Percentiles rank a stretch among this genome's conserved stretches.
phyloP scores from a whole-genome alignment of 2,888 invertebrate species.

The Pollenia griseotomentosa region DNA sequence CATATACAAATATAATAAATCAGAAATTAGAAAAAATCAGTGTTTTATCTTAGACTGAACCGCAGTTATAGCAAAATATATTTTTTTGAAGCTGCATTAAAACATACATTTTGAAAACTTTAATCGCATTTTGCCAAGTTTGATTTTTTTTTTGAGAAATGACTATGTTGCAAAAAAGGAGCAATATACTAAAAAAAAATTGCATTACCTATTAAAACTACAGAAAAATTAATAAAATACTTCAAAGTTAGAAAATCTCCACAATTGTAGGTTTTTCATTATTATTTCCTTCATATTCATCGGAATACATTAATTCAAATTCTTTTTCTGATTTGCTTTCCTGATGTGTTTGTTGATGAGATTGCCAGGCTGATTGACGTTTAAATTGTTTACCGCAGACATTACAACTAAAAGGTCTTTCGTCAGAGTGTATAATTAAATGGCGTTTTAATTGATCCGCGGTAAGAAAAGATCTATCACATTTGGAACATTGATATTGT shows the following conservation, averaged over 20 bases:
- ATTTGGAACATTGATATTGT: constrained; percentile 80
- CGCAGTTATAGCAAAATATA: too few relatives aligned
- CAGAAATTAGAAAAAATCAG: too few relatives aligned
- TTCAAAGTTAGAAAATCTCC: constrained; percentile 29
- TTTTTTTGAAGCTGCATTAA: too few relatives aligned
- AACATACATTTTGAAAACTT: too few relatives aligned
- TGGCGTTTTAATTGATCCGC: constrained; percentile 83
- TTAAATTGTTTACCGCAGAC: constrained; percentile 76
- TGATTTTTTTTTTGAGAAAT: too few relatives aligned
- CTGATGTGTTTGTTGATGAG: constrained; percentile 76
- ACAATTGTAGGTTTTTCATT: constrained; percentile 37
- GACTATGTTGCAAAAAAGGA: too few relatives aligned
- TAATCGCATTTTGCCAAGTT: too few relatives aligned
- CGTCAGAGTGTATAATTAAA: constrained; percentile 80
- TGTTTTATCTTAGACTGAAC: too few relatives aligned
- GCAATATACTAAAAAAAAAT: too few relatives aligned
- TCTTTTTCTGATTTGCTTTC: constrained; percentile 66
- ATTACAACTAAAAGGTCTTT: constrained; percentile 78
- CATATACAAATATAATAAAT: too few relatives aligned
- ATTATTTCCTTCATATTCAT: constrained; percentile 48
- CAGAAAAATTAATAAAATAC: background rate
- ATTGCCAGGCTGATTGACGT: constrained; percentile 76
- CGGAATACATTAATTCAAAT: constrained; percentile 64
- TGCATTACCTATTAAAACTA: background rate
- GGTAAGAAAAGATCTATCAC: constrained; percentile 82